Base-by-base conservation (phyloP, 2,888 invertebrate species). In the Melangyna quadrimaculata region DNA sequence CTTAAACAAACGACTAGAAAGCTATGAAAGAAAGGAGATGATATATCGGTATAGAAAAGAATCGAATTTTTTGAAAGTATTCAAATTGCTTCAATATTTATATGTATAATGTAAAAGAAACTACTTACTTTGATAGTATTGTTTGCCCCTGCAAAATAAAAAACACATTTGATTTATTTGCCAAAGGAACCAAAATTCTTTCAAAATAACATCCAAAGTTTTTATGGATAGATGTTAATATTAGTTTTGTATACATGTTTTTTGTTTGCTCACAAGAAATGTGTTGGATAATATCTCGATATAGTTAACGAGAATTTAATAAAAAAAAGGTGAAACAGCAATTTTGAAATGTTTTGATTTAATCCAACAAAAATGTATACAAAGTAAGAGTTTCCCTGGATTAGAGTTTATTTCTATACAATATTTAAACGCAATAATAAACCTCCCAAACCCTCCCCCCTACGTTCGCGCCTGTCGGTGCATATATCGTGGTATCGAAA, bases 131-230 rank as follows among this genome's bases (percentile, higher is more conserved):
- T 57, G 27, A 67, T 48, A 84, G 79, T 75, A 79, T 79, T 75
- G 70, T 77, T 80, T 80, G 70, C 72, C 63, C 48, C 37, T 65
- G 48, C 61, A 61, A 82, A 57, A 37, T 57, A 61, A 24, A 53
- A 29, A 19, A 43, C 51, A 51, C 35, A 57, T 40, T 48, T 59
- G 29, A 69, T 43, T 78, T 75, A 43, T 75, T 78, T 81, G 77
- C 81, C 86, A 77, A 84, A 80, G 63, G 69, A 81, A 67, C 40
- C 53, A 35, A 71, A 80, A 70, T 83, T 71, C 10, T 63, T 73
- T 32, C 19, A 65, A 67, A 67, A 48, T 61, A 69, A 71, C 71
- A 71, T 71, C 69, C 61, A 74, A 70, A 67, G 61, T 70, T 74
- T 74, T 37, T 63, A 22, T 55, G 51, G 24, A 19, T 27, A 37